A percentile compares a stretch with the other conserved stretches of the same genome.
phyloP scores from a whole-genome alignment of 2,888 invertebrate species.

The Ditylenchus weischeri region DNA sequence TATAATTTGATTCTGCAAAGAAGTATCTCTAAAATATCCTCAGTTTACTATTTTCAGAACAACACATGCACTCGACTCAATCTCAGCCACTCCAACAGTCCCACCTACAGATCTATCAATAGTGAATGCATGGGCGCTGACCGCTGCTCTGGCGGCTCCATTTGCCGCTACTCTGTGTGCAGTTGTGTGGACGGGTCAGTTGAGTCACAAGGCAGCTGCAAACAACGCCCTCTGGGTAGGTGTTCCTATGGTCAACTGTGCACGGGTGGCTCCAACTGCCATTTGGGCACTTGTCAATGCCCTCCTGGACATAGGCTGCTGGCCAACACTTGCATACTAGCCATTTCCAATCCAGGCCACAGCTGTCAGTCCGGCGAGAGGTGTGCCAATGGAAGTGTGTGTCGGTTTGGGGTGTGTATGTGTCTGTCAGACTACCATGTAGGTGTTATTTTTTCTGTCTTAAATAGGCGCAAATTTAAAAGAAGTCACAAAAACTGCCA shows the following conservation, averaged over 20 bases:
- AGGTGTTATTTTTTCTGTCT: too few relatives aligned
- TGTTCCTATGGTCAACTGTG: slow-evolving; percentile 54
- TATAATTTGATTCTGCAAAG: too few relatives aligned
- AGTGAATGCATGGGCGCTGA: slow-evolving; percentile 41
- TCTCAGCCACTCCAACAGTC: background rate
- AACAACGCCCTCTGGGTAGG: slow-evolving; percentile 46
- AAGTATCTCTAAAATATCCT: too few relatives aligned
- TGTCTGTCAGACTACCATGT: too few relatives aligned
- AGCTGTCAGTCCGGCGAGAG: slow-evolving; percentile 47
- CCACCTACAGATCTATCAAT: slow-evolving; percentile 33
- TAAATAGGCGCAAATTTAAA: too few relatives aligned
- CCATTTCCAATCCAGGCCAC: slow-evolving; percentile 42
- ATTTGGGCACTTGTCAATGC: slow-evolving; percentile 35
- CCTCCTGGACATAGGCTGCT: slow-evolving; percentile 22
- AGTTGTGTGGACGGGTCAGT: slow-evolving; percentile 48
- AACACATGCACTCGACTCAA: slow-evolving; percentile 3
- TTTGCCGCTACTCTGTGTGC: slow-evolving; percentile 45
- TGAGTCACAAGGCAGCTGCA: slow-evolving; percentile 44
- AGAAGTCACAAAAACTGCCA: too few relatives aligned
- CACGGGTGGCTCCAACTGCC: slow-evolving; percentile 43
- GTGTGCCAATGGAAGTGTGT: slow-evolving; percentile 47
- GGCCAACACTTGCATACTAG: slow-evolving; percentile 36
- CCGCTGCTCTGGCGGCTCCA: slow-evolving; percentile 51
- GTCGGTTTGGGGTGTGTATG: slow-evolving; percentile 50
- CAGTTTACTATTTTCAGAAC: background rate